Evolutionary conservation across 2,888 invertebrate genomes (phyloP).

Genomic region (Callimorpha dominula): DNA sequence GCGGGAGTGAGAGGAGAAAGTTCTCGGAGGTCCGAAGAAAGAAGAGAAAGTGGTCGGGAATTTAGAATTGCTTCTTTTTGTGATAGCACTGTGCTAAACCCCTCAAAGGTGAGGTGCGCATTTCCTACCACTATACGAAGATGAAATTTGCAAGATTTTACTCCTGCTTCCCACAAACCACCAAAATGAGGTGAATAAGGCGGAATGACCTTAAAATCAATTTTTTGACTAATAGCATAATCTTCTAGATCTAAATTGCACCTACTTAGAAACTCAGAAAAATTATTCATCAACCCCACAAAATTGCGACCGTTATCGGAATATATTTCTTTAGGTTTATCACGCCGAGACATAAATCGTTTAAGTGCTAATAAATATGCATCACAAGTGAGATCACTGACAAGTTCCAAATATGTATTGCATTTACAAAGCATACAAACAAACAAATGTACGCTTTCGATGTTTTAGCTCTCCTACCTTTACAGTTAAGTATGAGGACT

Average conservation of each 20-base stretch:
- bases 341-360: slow-evolving; percentile 6
- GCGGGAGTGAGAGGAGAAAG: no score
- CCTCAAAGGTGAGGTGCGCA: slow-evolving; percentile 8
- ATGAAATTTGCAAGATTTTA: slow-evolving; percentile 15
- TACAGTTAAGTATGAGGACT: slow-evolving; percentile 6
- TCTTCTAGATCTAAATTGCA: background rate
- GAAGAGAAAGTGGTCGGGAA: slow-evolving; percentile 10
- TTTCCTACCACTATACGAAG: background rate
- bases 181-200: slow-evolving; percentile 17
- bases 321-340: slow-evolving; percentile 1
- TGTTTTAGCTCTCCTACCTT: slow-evolving; percentile 1
- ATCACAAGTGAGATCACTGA: background rate
- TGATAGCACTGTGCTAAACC: background rate
- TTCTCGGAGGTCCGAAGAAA: no score
- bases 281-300: slow-evolving; percentile 1
- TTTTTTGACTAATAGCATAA: background rate
- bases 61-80: slow-evolving; percentile 9
- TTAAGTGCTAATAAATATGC: slow-evolving; percentile 7
- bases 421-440: background rate
- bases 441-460: slow-evolving; percentile 11
- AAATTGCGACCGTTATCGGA: slow-evolving; percentile 9
- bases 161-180: slow-evolving; percentile 17
- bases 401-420: slow-evolving; percentile 10
- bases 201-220: slow-evolving; percentile 14
- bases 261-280: background rate